Conservation (phyloP, 1,140 invertebrate species). For the Meloidogyne floridensis region DNA sequence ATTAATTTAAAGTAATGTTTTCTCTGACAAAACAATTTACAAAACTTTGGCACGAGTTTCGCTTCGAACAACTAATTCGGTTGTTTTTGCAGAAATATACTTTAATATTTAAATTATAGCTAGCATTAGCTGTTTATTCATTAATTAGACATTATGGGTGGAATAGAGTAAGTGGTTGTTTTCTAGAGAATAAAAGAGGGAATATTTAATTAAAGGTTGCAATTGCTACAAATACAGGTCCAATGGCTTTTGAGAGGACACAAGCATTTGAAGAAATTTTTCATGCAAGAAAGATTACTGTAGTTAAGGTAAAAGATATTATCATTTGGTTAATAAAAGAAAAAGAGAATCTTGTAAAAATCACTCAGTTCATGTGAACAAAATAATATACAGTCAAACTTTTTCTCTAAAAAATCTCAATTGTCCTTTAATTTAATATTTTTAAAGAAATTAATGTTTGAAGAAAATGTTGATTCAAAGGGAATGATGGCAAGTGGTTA, state of each 20-base stretch:
- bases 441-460: constrained; percentile 56
- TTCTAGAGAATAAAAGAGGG: too few relatives aligned
- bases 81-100: constrained; percentile 29
- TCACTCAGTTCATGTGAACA: too few relatives aligned
- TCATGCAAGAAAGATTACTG: constrained; percentile 34
- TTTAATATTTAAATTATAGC: constrained; percentile 2
- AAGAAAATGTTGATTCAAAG: constrained; percentile 56
- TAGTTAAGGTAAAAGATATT: constrained; percentile 14
- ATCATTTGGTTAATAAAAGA: too few relatives aligned
- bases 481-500: constrained; percentile 53
- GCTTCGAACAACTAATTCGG: constrained; percentile 56
- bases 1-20: constrained; percentile 39
- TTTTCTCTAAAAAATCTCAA: too few relatives aligned
- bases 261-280: constrained; percentile 61
- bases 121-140: constrained; percentile 44
- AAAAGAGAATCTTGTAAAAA: too few relatives aligned
- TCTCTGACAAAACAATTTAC: constrained; percentile 61
- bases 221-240: constrained; percentile 62
- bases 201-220: constrained; percentile 41
- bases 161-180: constrained; percentile 39
- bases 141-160: constrained; percentile 54
- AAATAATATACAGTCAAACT: too few relatives aligned
- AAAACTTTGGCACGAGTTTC: constrained; percentile 60
- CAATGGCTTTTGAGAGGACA: constrained; percentile 56
- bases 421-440: not conserved